Percentiles rank a stretch among this genome's conserved stretches.
Evolutionary conservation across 2,113 vertebrate species (phyloP).

Genomic region (Montifringilla adamsi): DNA sequence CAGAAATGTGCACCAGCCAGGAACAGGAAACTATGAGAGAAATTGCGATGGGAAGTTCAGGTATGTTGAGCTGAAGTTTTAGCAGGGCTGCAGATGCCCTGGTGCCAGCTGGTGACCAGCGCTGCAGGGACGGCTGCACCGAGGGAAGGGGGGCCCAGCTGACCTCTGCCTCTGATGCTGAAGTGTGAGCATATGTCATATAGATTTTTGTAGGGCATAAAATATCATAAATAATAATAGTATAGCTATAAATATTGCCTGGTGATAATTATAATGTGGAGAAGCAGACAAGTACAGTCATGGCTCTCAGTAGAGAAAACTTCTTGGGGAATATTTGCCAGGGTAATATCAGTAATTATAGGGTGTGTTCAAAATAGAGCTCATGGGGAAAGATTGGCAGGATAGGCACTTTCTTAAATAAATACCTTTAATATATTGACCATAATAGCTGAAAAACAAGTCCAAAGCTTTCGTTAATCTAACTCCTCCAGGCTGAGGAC

Average conservation of each 20-base stretch:
- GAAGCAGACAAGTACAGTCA: conserved; percentile 55
- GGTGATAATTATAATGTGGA: conserved; percentile 53
- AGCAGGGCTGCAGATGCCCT: background rate
- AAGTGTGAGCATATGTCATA: background rate
- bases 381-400: conserved; percentile 61
- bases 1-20: background rate
- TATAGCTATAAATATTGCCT: conserved; percentile 60
- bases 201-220: conserved; percentile 36
- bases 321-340: conserved; percentile 50
- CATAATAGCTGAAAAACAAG: conserved; percentile 27
- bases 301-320: conserved; percentile 43
- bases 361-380: conserved; percentile 56
- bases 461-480: background rate
- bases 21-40: background rate
- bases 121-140: background rate
- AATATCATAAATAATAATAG: conserved; percentile 49
- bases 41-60: background rate
- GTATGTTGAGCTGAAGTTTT: background rate
- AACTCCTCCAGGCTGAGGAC: background rate
- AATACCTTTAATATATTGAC: conserved; percentile 52
- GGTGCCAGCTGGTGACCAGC: background rate
- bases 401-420: conserved; percentile 64
- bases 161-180: background rate
- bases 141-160: background rate
- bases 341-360: conserved; percentile 59